phyloP scores from a whole-genome alignment of 2,888 invertebrate genomes.

The Eupithecia subumbrata region DNA sequence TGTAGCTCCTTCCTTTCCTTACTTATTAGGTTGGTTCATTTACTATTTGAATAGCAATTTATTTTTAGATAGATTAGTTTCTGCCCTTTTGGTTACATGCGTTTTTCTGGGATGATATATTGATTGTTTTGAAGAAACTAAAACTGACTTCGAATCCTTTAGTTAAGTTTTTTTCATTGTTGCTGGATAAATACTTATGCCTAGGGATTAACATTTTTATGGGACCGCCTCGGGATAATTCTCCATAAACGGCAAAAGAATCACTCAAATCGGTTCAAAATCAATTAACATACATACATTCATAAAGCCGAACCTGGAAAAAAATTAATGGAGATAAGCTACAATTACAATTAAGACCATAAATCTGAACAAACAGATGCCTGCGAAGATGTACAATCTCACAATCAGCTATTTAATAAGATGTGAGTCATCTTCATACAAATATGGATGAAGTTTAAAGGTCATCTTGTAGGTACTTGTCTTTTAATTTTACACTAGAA shows the following conservation, averaged over 20 bases:
- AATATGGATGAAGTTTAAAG: constrained; percentile 25
- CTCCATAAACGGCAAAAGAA: too few relatives aligned
- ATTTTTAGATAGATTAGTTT: too few relatives aligned
- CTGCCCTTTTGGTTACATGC: too few relatives aligned
- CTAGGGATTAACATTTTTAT: too few relatives aligned
- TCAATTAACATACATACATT: too few relatives aligned
- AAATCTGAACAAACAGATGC: constrained; percentile 5
- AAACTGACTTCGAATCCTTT: too few relatives aligned
- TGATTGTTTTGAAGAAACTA: too few relatives aligned
- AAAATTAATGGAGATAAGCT: not conserved
- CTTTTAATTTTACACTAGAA: not conserved
- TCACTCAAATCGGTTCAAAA: too few relatives aligned
- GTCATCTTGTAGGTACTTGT: constrained; percentile 5
- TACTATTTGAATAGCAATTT: not conserved
- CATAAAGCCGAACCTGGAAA: not conserved
- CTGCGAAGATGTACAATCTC: constrained; percentile 10
- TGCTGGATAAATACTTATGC: too few relatives aligned
- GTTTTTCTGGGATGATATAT: not conserved
- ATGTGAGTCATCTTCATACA: constrained; percentile 26
- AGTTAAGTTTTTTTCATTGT: too few relatives aligned
- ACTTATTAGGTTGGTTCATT: not conserved
- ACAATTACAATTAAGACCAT: not conserved
- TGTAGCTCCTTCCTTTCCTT: not conserved
- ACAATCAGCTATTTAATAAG: constrained; percentile 21
- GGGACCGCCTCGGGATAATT: too few relatives aligned